Base-by-base conservation (phyloP, 2,888 invertebrate species). In the Caenorhabditis wallacei region DNA sequence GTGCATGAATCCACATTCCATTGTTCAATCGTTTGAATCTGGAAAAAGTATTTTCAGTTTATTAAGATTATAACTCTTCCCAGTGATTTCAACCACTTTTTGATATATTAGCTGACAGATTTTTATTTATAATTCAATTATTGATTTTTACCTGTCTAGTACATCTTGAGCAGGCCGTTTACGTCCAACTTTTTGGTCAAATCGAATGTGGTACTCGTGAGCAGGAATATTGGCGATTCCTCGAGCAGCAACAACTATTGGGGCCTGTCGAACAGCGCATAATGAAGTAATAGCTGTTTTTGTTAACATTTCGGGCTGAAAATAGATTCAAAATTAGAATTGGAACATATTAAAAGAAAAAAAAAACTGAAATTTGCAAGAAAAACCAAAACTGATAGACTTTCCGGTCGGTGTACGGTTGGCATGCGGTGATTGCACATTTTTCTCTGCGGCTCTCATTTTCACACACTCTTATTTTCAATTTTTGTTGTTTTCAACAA, bases 1-100 rank as follows among this genome's bases (percentile, higher is more conserved):
- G 87, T 3, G 88, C 85, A n/a, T 86, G 87, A 66, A 91, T 89
- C 91, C 91, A 91, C 89, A 91, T 89, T 30, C 91, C 91, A 76
- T 89, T 92, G 83, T 91, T 91, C 13, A 91, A 82, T 0, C 91
- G 85, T 69, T 91, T 91, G 84, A 91, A 92, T 70, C 88, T 88
- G 35, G 0, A 84, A 82, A n/a, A n/a, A n/a, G n/a, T n/a, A n/a
- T n/a, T n/a, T n/a, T n/a, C n/a, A n/a, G n/a, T n/a, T n/a, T n/a
- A n/a, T n/a, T n/a, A n/a, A n/a, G n/a, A n/a, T n/a, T n/a, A n/a
- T n/a, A n/a, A n/a, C n/a, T n/a, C n/a, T n/a, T n/a, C n/a, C n/a
- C n/a, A n/a, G n/a, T n/a, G n/a, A n/a, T n/a, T n/a, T 16, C 37
- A 48, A 48, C 11, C n/a, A 68, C 22, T 20, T 30, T 57, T n/a